phyloP scores from a whole-genome alignment of 2,797 vertebrate species.

The Pseudochirops cupreus region DNA sequence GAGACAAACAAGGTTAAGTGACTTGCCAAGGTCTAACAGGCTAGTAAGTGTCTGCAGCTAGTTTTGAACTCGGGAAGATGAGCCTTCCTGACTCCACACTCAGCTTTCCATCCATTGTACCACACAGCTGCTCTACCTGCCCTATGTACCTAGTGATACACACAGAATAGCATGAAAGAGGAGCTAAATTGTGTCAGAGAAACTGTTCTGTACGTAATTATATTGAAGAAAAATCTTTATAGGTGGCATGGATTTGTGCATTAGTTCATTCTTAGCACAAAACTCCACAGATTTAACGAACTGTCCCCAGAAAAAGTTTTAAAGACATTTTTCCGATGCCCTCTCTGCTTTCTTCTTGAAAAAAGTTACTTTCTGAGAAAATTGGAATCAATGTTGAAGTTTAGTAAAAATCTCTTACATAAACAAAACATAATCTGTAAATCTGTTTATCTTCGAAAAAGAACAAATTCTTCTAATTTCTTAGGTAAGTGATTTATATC shows the following conservation, averaged over 20 bases:
- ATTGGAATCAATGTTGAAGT: neutral
- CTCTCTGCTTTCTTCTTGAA: neutral
- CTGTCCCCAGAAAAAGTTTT: neutral
- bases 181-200: neutral
- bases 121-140: neutral
- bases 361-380: neutral
- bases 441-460: constrained; percentile 1
- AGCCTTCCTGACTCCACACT: neutral
- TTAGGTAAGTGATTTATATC: neutral
- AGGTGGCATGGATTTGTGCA: neutral
- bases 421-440: neutral
- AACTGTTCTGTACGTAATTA: neutral
- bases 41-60: neutral
- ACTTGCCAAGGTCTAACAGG: too few species aligned
- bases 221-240: neutral
- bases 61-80: neutral
- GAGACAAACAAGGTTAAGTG: neutral
- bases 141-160: neutral
- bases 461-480: neutral
- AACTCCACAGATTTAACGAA: neutral
- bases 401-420: neutral
- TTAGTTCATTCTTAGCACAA: neutral
- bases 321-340: neutral
- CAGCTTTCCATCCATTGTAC: neutral
- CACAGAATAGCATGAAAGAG: neutral